Base-by-base conservation (phyloP, 2,113 vertebrate species). In the Gasterosteus aculeatus region DNA sequence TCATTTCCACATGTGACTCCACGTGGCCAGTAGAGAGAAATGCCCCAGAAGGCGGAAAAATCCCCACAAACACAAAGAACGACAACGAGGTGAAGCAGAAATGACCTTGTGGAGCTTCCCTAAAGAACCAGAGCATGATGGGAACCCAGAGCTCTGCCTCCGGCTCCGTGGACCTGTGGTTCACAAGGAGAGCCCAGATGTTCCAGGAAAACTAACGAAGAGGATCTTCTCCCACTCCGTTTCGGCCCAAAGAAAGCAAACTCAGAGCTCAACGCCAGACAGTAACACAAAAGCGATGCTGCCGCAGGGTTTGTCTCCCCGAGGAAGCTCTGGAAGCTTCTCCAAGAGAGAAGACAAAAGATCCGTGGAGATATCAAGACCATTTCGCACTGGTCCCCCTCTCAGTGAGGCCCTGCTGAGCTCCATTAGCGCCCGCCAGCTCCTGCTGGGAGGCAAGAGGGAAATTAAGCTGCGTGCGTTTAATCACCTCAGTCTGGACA, bases 381-480 rank as follows among this genome's bases (percentile, higher is more conserved):
- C 74, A 66, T 72, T 39, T 10, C 6, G 8, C 61, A 10, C 44
- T n/a, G 3, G 33, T 10, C 41, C 56, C 56, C 58, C n/a, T 3
- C 14, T 10, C 54, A 10, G 41, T 49, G 59, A 60, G 53, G 62
- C 83, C 81, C 59, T 87, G 67, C 77, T 77, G 87, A 86, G 82
- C 87, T 87, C 87, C 85, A 92, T 92, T 83, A 92, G 84, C 72
- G 33, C 87, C 92, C 87, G 89, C 85, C 88, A 89, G 72, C 85
- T 81, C 61, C 69, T 69, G 65, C 81, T 65, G 56, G 18, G 85
- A 92, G 85, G 92, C 91, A 86, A 87, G 85, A 75, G 91, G 89
- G 90, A 92, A 92, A 92, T 91, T 72, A 92, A 84, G 76, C 78
- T 84, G 14, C 18, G 2, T 38, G 47, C 29, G 81, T 90, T 92